A percentile compares a stretch with the other conserved stretches of the same genome.
Conservation (phyloP, 1,140 invertebrate genomes). For the Colletes latitarsis region DNA sequence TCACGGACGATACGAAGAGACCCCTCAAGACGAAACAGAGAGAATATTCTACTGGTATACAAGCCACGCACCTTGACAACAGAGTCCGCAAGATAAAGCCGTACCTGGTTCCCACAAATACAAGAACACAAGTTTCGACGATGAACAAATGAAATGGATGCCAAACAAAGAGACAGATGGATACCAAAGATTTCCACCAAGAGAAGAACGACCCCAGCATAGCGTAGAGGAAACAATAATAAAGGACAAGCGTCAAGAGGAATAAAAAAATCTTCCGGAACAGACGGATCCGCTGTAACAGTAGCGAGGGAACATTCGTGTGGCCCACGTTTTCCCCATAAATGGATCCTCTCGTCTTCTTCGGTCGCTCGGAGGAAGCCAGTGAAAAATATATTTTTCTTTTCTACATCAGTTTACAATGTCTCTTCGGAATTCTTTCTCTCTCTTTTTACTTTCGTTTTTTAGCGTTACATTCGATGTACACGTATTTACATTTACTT, state of each 20-base stretch:
- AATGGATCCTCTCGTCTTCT: not conserved
- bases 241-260: constrained; percentile 32
- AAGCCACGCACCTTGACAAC: constrained; percentile 50
- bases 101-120: constrained; percentile 78
- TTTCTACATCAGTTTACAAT: not conserved
- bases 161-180: constrained; percentile 18
- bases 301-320: not conserved
- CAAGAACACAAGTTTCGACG: constrained; percentile 34
- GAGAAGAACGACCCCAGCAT: constrained; percentile 8
- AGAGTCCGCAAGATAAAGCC: constrained; percentile 67
- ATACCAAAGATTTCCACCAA: constrained; percentile 34
- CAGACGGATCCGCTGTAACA: not conserved
- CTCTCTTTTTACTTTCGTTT: not conserved
- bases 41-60: constrained; percentile 11
- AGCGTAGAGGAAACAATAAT: constrained; percentile 33
- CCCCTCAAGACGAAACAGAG: constrained; percentile 18
- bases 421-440: not conserved
- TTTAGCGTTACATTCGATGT: not conserved
- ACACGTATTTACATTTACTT: constrained; percentile 13
- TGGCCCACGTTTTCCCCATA: not conserved
- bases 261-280: constrained; percentile 10
- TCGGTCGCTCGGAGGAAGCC: not conserved
- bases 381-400: not conserved
- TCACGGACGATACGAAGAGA: constrained; percentile 33
- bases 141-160: constrained; percentile 27